Evolutionary conservation across 2,888 invertebrate species (phyloP).

Genomic region (Parnassius glacialis): DNA sequence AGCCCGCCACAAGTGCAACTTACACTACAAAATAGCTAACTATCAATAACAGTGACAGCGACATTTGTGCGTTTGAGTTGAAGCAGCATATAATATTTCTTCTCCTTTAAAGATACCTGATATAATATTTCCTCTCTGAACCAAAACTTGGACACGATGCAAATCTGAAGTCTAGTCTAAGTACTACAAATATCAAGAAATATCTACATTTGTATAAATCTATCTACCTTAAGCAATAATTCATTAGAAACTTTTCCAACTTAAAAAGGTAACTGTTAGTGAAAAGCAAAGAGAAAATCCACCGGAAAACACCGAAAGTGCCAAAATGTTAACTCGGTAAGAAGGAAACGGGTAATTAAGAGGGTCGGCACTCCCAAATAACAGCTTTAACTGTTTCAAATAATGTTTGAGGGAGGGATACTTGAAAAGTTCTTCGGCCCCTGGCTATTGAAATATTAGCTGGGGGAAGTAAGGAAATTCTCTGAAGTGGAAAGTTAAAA

Average conservation of each 20-base stretch:
- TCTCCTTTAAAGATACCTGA: no score
- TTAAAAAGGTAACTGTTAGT: conserved; percentile 6
- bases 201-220: no score
- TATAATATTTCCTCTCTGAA: no score
- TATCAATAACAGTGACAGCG: no score
- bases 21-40: no score
- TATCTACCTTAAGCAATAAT: no score
- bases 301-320: conserved; percentile 30
- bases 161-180: no score
- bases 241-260: background rate
- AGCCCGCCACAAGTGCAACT: no score
- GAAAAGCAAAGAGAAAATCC: conserved; percentile 13
- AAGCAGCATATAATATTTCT: no score
- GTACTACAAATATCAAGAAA: no score
- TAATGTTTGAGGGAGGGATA: conserved; percentile 36
- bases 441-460: conserved; percentile 32
- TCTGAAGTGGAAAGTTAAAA: conserved; percentile 1
- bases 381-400: conserved; percentile 46
- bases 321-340: conserved; percentile 40
- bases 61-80: no score
- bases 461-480: conserved; percentile 22
- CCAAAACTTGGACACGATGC: no score
- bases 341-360: conserved; percentile 49
- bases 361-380: conserved; percentile 38
- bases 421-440: conserved; percentile 35